A percentile compares a stretch with the other conserved stretches of the same genome.
These are phyloP conservation scores for Misgurnus anguillicaudatus DNA, from an alignment of 2,113 vertebrate genomes.

Conservation along the genomic window DNA sequence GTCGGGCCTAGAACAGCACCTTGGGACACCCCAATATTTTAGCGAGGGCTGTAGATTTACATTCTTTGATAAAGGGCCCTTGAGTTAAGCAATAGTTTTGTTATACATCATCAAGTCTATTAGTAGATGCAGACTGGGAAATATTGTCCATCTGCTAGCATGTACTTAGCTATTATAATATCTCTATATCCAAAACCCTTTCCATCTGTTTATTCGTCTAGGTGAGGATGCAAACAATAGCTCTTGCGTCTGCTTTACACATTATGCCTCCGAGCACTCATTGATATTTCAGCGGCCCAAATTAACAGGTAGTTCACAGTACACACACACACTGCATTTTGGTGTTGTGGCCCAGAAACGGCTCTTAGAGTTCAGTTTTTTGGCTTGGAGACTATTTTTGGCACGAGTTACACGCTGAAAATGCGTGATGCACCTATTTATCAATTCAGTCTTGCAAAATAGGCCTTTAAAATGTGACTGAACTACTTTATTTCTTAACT, in stretches of 20 bases:
- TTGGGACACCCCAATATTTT: conserved; percentile 5
- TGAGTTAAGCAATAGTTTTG: neutral
- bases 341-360: too few species aligned
- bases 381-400: too few species aligned
- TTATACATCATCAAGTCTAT: conserved; percentile 3
- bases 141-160: neutral
- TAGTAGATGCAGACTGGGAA: neutral
- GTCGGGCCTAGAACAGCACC: neutral
- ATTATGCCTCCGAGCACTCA: too few species aligned
- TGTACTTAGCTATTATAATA: neutral
- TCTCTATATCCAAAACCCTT: neutral
- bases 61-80: neutral
- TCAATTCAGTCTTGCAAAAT: too few species aligned
- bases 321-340: too few species aligned
- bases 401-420: too few species aligned
- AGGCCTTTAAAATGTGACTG: too few species aligned
- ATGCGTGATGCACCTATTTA: too few species aligned
- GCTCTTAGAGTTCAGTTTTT: too few species aligned
- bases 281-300: too few species aligned
- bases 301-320: too few species aligned
- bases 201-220: conserved; percentile 6
- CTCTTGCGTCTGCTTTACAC: neutral
- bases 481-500: too few species aligned
- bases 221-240: neutral
- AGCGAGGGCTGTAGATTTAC: neutral